Conservation (phyloP, 2,113 vertebrate species). For the Eclectus roratus region DNA sequence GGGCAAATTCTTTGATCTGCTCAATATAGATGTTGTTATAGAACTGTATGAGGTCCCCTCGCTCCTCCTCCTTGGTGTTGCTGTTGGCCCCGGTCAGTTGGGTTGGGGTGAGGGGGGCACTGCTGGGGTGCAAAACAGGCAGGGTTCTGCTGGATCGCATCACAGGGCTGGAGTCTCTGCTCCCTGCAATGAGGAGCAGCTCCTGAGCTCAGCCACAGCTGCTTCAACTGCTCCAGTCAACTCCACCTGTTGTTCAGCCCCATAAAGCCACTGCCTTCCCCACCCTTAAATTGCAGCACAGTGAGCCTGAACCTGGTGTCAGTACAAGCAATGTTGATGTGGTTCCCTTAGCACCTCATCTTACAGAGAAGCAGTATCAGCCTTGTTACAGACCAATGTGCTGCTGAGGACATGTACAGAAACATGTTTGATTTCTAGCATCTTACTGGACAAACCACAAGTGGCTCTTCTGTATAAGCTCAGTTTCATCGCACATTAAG, state of each 20-base stretch:
- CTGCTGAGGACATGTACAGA: rapidly evolving
- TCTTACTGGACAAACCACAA: not conserved
- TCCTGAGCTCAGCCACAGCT: too few relatives aligned
- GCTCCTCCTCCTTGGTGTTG: conserved; percentile 78
- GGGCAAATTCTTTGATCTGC: conserved; percentile 82
- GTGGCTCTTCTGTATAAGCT: not conserved
- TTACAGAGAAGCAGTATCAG: not conserved
- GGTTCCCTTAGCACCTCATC: rapidly evolving
- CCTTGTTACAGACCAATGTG: not conserved
- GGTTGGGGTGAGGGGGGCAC: conserved; percentile 82
- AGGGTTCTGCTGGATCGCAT: conserved; percentile 88
- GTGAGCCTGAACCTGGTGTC: too few relatives aligned
- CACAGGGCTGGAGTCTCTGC: conserved; percentile 83
- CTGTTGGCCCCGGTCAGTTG: conserved; percentile 51
- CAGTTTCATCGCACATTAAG: not conserved
- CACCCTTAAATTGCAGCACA: too few relatives aligned
- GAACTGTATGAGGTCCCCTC: conserved; percentile 91
- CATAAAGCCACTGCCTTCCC: too few relatives aligned
- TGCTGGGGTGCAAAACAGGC: conserved; percentile 80
- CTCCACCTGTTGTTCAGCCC: too few relatives aligned
- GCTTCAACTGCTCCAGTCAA: too few relatives aligned
- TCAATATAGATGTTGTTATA: conserved; percentile 88
- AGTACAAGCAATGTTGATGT: rapidly evolving
- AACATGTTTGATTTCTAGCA: not conserved
- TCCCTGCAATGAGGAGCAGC: conserved; percentile 45